Evolutionary conservation across 2,797 vertebrate species (phyloP), one percentile per base, ranked within the genome.

Genomic region (Pseudochromis fuscus): DNA sequence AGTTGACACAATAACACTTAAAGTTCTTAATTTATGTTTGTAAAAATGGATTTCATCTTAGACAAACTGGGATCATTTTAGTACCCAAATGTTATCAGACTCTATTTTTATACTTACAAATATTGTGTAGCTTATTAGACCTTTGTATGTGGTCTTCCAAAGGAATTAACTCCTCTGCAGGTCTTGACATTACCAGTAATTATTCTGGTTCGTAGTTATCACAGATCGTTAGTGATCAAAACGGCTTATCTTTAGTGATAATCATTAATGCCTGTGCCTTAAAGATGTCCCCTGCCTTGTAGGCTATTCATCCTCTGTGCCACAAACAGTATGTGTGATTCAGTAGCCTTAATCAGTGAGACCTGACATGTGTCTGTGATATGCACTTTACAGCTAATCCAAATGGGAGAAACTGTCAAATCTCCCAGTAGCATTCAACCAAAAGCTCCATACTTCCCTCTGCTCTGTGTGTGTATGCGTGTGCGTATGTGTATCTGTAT

Each of bases 371-470:
- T 91, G 88, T 91, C 92, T 93, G 89, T 93, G 89, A 93, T 91
- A 94, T 94, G 94, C 94, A 95, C 94, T 95, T 95, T 95, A 95
- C 91, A 92, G 88, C 89, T 89, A 86, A 91, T 91, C 88, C 59
- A 77, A 89, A 84, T 68, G 91, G 90, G 91, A 91, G 81, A 86
- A 86, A 65, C 50, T 75, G 75, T 88, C 77, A 63, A 42, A 48
- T 83, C 86, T 92, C 91, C 88, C 88, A 81, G 93, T 95, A 95
- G 94, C 94, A 94, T 93, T 90, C 91, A 93, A 93, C 93, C 93
- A 95, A 94, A n/a, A 94, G 91, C 94, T 94, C 94, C 87, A 90
- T 81, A 81, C 83, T 87, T 90, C 88, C 89, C 78, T 92, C 84
- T 85, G 76, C 72, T 79, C 19, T 77, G 59, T 77, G 38, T 70